Conservation (phyloP, 2,888 invertebrate species). For the Stenotaenia linearis region DNA sequence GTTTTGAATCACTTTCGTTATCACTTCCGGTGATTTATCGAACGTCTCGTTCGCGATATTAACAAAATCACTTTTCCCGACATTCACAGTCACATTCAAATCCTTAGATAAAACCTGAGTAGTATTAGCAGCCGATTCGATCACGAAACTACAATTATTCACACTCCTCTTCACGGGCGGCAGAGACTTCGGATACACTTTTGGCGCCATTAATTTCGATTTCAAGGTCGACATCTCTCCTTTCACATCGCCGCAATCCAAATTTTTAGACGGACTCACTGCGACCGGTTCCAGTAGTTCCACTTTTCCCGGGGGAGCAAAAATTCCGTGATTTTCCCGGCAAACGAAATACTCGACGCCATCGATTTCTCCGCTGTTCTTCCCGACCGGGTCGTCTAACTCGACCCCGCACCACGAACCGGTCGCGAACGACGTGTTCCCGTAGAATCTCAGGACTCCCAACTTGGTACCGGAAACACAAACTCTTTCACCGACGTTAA, state of each 20-base stretch:
- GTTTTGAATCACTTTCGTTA: not conserved
- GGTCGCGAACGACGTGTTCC: slow-evolving; percentile 54
- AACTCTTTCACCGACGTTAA: slow-evolving; percentile 47
- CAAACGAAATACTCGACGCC: slow-evolving; percentile 61
- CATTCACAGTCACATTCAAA: not conserved
- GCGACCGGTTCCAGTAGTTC: not conserved
- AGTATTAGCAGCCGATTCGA: not conserved
- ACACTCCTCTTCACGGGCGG: not conserved
- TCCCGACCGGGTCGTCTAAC: slow-evolving; percentile 55
- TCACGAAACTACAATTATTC: not conserved
- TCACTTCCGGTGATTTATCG: not conserved
- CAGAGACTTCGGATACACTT: not conserved
- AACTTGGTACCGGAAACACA: slow-evolving; percentile 49
- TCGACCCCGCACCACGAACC: slow-evolving; percentile 63
- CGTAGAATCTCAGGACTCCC: slow-evolving; percentile 57
- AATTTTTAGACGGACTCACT: too few relatives aligned
- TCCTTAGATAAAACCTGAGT: too few relatives aligned
- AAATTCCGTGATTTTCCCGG: slow-evolving; percentile 56
- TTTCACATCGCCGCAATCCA: not conserved
- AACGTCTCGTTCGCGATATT: not conserved
- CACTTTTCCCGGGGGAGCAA: slow-evolving; percentile 59
- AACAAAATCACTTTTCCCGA: too few relatives aligned
- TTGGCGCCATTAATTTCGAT: not conserved
- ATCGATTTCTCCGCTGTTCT: slow-evolving; percentile 59
- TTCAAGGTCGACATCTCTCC: not conserved